phyloP scores from a whole-genome alignment of 2,797 vertebrate species.

The Cetoscarus ocellatus region DNA sequence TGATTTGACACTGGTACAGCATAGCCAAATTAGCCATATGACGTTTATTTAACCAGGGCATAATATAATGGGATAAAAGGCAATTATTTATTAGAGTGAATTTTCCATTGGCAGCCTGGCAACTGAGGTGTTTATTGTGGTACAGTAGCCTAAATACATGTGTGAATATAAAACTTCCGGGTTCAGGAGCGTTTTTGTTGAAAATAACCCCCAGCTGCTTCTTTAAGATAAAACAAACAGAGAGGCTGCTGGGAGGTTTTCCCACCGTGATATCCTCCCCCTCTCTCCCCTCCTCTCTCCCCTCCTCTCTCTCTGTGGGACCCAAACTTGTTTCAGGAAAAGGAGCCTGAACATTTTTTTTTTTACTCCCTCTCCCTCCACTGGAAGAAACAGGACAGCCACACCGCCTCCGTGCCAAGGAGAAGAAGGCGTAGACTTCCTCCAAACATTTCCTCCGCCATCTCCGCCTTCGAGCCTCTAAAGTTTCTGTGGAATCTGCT shows the following conservation, averaged over 20 bases:
- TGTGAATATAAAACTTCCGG: not conserved
- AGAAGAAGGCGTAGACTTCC: constrained; percentile 82
- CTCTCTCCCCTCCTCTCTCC: not conserved
- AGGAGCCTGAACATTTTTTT: constrained; percentile 46
- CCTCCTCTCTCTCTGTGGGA: constrained; percentile 29
- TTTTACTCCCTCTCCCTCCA: constrained; percentile 11
- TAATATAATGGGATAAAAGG: no score
- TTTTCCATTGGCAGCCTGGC: no score
- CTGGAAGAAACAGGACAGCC: constrained; percentile 60
- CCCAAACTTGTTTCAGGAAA: constrained; percentile 67
- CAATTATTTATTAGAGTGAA: no score
- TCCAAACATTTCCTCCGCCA: constrained; percentile 73
- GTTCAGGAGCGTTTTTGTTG: constrained; percentile 8
- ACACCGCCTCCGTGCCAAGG: constrained; percentile 46
- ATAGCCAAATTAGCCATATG: no score
- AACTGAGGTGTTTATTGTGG: no score
- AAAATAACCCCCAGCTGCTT: constrained; percentile 45
- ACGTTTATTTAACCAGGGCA: no score
- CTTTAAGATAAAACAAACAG: constrained; percentile 63
- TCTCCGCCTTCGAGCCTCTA: constrained; percentile 56
- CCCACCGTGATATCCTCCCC: not conserved
- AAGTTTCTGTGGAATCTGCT: constrained; percentile 30
- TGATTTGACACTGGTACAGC: no score
- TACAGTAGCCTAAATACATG: not conserved
- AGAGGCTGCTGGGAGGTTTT: constrained; percentile 17